Conservation (phyloP, 2,797 vertebrate genomes). For the Danio jaintianensis region DNA sequence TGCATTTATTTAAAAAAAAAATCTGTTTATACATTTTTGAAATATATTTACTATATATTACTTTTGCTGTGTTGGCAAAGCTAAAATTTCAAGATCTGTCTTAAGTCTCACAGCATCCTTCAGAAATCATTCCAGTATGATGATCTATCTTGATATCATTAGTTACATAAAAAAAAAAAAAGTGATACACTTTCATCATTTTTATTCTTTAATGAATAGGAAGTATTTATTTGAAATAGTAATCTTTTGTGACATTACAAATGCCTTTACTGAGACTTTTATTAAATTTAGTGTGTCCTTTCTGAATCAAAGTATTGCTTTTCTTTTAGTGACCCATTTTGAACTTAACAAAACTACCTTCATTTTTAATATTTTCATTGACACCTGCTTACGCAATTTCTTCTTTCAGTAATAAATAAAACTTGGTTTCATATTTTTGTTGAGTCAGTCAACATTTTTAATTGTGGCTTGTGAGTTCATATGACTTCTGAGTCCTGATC, state of each 20-base stretch:
- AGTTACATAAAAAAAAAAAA: no score
- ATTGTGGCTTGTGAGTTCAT: background rate
- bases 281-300: background rate
- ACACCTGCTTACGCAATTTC: background rate
- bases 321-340: background rate
- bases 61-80: background rate
- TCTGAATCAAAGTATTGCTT: background rate
- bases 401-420: background rate
- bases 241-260: background rate
- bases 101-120: background rate
- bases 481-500: conserved; percentile 1
- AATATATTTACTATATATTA: no score
- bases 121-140: background rate
- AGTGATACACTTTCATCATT: no score
- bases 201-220: no score
- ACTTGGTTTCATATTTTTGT: background rate
- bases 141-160: background rate
- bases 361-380: background rate
- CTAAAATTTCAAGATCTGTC: no score
- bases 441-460: background rate
- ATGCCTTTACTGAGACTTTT: background rate
- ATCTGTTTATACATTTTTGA: background rate
- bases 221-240: background rate
- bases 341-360: no score
- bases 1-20: conserved; percentile 4